A percentile compares a stretch with the other conserved stretches of the same genome.
phyloP scores from a whole-genome alignment of 2,888 invertebrate species.

The Sinelater perroti region DNA sequence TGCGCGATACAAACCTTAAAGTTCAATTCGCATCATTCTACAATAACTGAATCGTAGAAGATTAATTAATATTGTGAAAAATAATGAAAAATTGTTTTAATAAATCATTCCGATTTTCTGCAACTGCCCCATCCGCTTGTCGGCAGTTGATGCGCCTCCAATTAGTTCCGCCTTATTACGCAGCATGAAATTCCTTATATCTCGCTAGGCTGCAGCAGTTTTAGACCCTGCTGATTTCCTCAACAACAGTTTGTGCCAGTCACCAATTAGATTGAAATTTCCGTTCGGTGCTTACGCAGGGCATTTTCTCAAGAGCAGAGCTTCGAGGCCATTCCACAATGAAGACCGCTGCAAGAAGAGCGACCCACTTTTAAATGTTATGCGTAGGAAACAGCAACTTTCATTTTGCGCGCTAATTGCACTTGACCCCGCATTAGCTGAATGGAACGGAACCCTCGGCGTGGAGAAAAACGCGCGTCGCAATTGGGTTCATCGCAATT shows the following conservation, averaged over 20 bases:
- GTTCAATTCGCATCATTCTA: too few relatives aligned
- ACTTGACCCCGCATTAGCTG: slow-evolving; percentile 27
- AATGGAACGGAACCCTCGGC: slow-evolving; percentile 21
- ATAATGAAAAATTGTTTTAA: too few relatives aligned
- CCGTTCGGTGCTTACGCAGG: neutral
- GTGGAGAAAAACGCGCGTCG: slow-evolving; percentile 16
- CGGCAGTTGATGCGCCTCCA: too few relatives aligned
- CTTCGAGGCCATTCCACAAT: neutral
- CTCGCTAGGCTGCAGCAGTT: too few relatives aligned
- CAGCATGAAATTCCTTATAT: neutral
- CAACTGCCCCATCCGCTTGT: too few relatives aligned
- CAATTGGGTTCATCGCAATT: slow-evolving; percentile 13
- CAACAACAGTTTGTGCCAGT: slow-evolving; percentile 11
- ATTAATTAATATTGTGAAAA: too few relatives aligned
- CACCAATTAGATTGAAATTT: slow-evolving; percentile 9
- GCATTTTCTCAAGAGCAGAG: slow-evolving; percentile 3
- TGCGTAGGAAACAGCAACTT: slow-evolving; percentile 10
- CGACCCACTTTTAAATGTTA: slow-evolving; percentile 11
- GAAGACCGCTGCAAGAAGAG: neutral
- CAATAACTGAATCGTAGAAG: too few relatives aligned
- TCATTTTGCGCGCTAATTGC: slow-evolving; percentile 22
- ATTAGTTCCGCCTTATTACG: neutral
- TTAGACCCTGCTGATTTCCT: too few relatives aligned
- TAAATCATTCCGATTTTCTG: too few relatives aligned
- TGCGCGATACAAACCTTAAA: too few relatives aligned